Evolutionary conservation across 2,888 invertebrate species (phyloP).

Genomic region (Agonopterix alstromeriana): DNA sequence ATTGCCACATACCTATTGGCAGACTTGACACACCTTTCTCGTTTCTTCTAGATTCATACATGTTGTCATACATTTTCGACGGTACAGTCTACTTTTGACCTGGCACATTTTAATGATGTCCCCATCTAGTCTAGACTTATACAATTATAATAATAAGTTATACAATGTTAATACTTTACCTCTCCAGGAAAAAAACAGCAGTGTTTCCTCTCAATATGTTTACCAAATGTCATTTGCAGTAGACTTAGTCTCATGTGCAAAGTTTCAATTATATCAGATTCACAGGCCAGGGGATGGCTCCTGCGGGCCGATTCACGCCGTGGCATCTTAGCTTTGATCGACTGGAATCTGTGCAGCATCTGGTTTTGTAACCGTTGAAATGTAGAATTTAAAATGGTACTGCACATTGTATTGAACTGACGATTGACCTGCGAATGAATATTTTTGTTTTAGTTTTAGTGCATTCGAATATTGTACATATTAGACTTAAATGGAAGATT

Average conservation of each 20-base stretch:
- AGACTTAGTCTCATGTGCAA: constrained; percentile 93
- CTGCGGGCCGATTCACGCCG: constrained; percentile 93
- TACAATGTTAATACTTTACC: constrained; percentile 63
- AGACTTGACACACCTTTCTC: too few species aligned
- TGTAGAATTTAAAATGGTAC: constrained; percentile 87
- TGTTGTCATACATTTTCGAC: too few species aligned
- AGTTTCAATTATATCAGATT: constrained; percentile 95
- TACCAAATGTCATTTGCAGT: constrained; percentile 95
- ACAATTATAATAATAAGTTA: neutral
- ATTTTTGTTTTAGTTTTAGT: too few species aligned
- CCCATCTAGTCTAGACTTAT: too few species aligned
- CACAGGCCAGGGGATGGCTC: constrained; percentile 92
- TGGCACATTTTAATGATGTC: too few species aligned
- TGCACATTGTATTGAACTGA: constrained; percentile 87
- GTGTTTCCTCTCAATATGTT: constrained; percentile 94
- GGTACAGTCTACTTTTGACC: too few species aligned
- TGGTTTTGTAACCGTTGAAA: constrained; percentile 91
- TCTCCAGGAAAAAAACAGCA: constrained; percentile 97
- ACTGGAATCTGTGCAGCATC: constrained; percentile 89
- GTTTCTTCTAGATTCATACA: too few species aligned
- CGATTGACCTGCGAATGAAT: constrained; percentile 82
- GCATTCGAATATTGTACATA: too few species aligned
- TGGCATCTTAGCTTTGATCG: constrained; percentile 94
- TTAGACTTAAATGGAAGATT: too few species aligned
- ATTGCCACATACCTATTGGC: too few species aligned